These are phyloP conservation scores for Dorcus parallelipipedus DNA, from an alignment of 2,888 invertebrate genomes.

Conservation along the genomic window DNA sequence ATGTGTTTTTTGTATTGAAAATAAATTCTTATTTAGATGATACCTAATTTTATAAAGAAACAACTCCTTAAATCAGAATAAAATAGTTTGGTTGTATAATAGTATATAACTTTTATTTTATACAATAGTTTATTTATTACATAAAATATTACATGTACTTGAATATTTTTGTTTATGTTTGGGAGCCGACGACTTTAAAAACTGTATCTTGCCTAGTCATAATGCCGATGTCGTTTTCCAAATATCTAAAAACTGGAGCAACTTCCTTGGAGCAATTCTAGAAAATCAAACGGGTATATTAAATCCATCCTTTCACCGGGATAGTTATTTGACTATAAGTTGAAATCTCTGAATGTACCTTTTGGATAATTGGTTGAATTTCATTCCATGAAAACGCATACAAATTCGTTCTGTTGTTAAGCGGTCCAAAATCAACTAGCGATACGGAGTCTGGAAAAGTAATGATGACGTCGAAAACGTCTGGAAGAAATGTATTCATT, in stretches of 20 bases:
- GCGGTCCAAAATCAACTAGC: conserved; percentile 41
- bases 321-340: neutral
- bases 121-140: too few relatives aligned
- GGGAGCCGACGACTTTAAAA: conserved; percentile 12
- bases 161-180: too few relatives aligned
- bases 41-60: too few relatives aligned
- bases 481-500: conserved; percentile 26
- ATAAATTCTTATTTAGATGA: neutral
- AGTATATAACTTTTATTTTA: too few relatives aligned
- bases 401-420: conserved; percentile 41
- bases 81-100: too few relatives aligned
- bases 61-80: too few relatives aligned
- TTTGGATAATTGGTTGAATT: conserved; percentile 40
- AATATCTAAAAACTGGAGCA: conserved; percentile 42
- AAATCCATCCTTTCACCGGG: neutral
- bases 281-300: neutral
- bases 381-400: conserved; percentile 46
- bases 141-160: too few relatives aligned
- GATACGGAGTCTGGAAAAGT: conserved; percentile 36
- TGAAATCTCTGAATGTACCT: conserved; percentile 20
- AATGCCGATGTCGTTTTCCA: conserved; percentile 43
- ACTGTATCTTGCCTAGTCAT: conserved; percentile 36
- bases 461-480: conserved; percentile 40
- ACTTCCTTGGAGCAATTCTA: conserved; percentile 32
- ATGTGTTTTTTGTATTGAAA: neutral